Evolutionary conservation across 2,797 vertebrate genomes (phyloP), one percentile per base, ranked within the genome.

Genomic region (Bufotes viridis): DNA sequence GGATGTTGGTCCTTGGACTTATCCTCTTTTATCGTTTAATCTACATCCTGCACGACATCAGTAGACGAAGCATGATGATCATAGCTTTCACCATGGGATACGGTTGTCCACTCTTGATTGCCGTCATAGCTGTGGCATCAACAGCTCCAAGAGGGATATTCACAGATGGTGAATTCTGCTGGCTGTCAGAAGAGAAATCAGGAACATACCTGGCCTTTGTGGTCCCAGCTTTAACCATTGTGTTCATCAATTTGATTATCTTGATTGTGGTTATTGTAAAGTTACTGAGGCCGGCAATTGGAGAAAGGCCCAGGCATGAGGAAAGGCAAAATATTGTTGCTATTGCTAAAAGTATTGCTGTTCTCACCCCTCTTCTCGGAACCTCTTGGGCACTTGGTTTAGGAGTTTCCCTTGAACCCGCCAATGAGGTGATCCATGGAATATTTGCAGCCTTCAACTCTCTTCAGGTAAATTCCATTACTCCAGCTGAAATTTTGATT

Each of bases 331-430:
- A 17, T 6, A 5, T 81, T 14, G 63, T 89, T 34, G 78, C 86
- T 4, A 93, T 95, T 53, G 90, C 92, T 88, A 95, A 95, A 91
- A 95, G 94, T 0, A 78, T 96, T 2, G 90, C 92, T 7, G 93
- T 95, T 17, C 93, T 95, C 42, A 96, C 94, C 0, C 95, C 95
- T 10, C 67, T 96, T 65, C 87, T 96, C 26, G 95, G 95, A 69
- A 91, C 95, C 69, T 95, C 94, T 14, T 96, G 95, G 95, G 93
- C 91, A 0, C 93, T 96, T 88, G 94, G 95, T 20, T 72, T 95
- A 53, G 92, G 88, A 0, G 92, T 91, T 0, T 76, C 94, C 8
- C 1, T 93, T 0, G 4, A 92, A 61, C 89, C 87, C 15, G 22
- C 0, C 10, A 88, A 90, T 0, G 70, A 90, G 53, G 61, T 55